Evolutionary conservation across 2,113 vertebrate species (phyloP).

Genomic region (Perca fluviatilis): DNA sequence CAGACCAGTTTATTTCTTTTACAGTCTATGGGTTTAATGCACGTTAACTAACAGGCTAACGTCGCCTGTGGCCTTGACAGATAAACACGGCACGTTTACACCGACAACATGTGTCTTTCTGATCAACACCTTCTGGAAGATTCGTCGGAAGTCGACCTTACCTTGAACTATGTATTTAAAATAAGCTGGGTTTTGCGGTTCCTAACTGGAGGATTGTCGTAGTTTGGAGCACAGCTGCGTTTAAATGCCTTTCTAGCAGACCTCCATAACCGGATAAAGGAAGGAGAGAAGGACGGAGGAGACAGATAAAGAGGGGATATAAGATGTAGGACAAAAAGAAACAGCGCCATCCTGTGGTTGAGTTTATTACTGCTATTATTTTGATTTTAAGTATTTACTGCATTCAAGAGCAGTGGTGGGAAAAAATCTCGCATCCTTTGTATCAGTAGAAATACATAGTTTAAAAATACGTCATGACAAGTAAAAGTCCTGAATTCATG

Average conservation of each 20-base stretch:
- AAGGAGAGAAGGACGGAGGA: constrained; percentile 36
- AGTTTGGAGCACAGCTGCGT: constrained; percentile 2
- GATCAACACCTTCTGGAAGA: accelerated
- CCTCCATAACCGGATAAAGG: constrained; percentile 74
- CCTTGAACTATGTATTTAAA: constrained; percentile 40
- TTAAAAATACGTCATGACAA: too few relatives aligned
- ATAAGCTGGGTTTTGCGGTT: background rate
- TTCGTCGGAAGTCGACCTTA: constrained; percentile 3
- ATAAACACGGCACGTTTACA: background rate
- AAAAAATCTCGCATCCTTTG: too few relatives aligned
- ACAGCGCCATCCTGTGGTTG: constrained; percentile 48
- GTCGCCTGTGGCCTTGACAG: constrained; percentile 58
- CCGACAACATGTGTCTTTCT: accelerated
- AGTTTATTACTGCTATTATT: background rate
- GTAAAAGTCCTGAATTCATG: too few relatives aligned
- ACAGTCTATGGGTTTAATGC: background rate
- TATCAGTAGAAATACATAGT: too few relatives aligned
- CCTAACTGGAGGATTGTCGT: background rate
- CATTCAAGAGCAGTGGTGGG: too few relatives aligned
- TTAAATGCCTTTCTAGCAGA: constrained; percentile 53
- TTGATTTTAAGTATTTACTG: too few relatives aligned
- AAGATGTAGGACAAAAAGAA: accelerated
- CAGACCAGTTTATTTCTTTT: background rate
- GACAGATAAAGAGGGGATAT: background rate
- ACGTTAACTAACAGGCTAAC: constrained; percentile 53